Evolutionary conservation across 2,888 invertebrate genomes (phyloP), one percentile per base, ranked within the genome.

Genomic region (Drosophila quinaria): DNA sequence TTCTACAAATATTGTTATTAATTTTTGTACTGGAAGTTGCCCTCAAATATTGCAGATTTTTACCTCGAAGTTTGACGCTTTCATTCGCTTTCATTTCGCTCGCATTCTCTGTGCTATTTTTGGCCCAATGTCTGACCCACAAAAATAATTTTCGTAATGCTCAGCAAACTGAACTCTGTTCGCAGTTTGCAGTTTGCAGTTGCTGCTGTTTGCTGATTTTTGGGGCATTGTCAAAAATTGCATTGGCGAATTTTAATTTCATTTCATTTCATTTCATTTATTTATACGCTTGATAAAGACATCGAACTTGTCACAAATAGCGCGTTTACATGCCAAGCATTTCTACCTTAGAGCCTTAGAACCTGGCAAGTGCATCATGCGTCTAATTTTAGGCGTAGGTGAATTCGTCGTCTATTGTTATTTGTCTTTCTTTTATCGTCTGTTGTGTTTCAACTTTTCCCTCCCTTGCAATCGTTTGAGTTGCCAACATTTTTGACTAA

Each of bases 261-360:
- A 17, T 56, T 55, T 10, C 17, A 13, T 55, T 52, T 31, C 19
- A 17, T 55, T 52, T 31, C 19, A 54, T 65, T 50, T 81, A 80
- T 79, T 84, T 72, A 61, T 84, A 84, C 84, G 84, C 84, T 79
- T 87, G 87, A 89, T 84, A 81, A 86, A 85, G 85, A 89, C 89
- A 89, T 81, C 90, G 88, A 90, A 90, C 90, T 90, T 90, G 90
- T 89, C 88, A 90, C 89, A 90, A 90, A 90, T 90, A 89, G 70
- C 75, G 60, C 56, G 61, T 60, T 72, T 59, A 69, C 72, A 84
- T 87, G 80, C 81, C 81, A 71, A 77, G 61, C 74, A 82, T 86
- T 82, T 55, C 65, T 64, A 70, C 60, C 67, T 69, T 64, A 59
- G 62, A 55, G 25, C 41, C 59, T 10, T 64, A 59, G 62, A 55